Evolutionary conservation across 1,140 invertebrate species (phyloP), one percentile per base, ranked within the genome.

Genomic region (Coptotermes formosanus): DNA sequence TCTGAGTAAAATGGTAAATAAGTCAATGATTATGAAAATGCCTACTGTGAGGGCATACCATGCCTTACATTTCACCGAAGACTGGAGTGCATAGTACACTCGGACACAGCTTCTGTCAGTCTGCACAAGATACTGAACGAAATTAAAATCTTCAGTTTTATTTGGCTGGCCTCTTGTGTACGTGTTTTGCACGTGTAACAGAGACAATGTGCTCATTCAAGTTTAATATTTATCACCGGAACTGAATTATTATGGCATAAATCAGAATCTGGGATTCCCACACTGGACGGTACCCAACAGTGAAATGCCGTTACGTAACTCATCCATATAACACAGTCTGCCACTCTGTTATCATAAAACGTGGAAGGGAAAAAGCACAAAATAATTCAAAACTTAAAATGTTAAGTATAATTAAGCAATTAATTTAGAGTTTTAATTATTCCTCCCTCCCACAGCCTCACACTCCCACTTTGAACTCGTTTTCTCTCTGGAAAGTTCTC

Each of bases 381-480:
- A 75, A 75, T 75, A 75, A 75, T 75, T 75, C 3, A 75, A 75
- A 75, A 75, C 64, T 75, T 75, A 30, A 75, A 75, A 75, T 75
- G n/a, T 25, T 75, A 75, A 30, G 25, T n/a, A 75, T 75, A 30
- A 75, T 75, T 75, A 75, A 75, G 64, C 64, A 75, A 75, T 75
- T 75, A 75, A 75, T 75, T 75, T 75, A 16, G 64, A 75, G 64
- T 75, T 75, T 75, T 75, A 75, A 75, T 75, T 75, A 75, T 75
- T 75, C 64, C 64, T 75, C 64, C 64, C 64, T 14, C 64, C n/a
- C 64, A 75, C 7, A 25, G 25, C 8, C n/a, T 8, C 25, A 25
- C n/a, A n/a, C 64, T 75, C 25, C 64, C n/a, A 75, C 25, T 75
- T 75, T 30, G 64, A 75, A 75, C 64, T 75, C 64, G 64, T 75